Base-by-base conservation (phyloP, 2,113 vertebrate genomes). In the Synodontis membranacea region DNA sequence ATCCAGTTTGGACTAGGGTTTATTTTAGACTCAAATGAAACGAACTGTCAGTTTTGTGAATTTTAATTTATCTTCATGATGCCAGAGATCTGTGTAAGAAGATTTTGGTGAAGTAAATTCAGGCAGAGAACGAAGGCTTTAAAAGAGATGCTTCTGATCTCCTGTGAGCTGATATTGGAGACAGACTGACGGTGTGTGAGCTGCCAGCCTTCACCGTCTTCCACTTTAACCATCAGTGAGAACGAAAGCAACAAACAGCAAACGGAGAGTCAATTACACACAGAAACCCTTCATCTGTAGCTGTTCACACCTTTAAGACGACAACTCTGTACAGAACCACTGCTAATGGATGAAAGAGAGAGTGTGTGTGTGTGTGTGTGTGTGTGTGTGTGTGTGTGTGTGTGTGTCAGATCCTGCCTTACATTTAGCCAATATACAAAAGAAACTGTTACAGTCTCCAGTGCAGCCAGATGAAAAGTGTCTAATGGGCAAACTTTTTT, bases 171-270 rank as follows among this genome's bases (percentile, higher is more conserved):
- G 52, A 42, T 15, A 39, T 60, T 56, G 39, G 50, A 80, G 52
- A 80, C 52, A 44, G 34, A 44, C 23, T 60, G 79, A 60, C 60
- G 56, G 54, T 81, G 52, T 58, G 54, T 28, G 79, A 34, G 72
- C 44, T 17, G 74, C 72, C 50, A 60, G 54, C 9, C 14, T 42
- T 81, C 50, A 42, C 5, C 25, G 14, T 54, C 54, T 14, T 81
- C 31, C 79, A 81, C 54, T 81, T 81, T 81, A 42, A 81, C 11
- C 56, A 42, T 81, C 79, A 34, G 39, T 48, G 56, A 85, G 84
- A 85, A 64, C 1, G 46, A 70, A 42, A 60, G 72, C 76, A 79
- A 84, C 48, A 79, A 84, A 44, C 50, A 84, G 25, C 50, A 84
- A 15, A 2, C 34, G 4, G 25, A 84, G 42, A 70, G 28, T 72